Percentiles rank a stretch among this genome's conserved stretches.
phyloP scores from a whole-genome alignment of 2,888 invertebrate species.

The Poecilobothrus nobilitatus region DNA sequence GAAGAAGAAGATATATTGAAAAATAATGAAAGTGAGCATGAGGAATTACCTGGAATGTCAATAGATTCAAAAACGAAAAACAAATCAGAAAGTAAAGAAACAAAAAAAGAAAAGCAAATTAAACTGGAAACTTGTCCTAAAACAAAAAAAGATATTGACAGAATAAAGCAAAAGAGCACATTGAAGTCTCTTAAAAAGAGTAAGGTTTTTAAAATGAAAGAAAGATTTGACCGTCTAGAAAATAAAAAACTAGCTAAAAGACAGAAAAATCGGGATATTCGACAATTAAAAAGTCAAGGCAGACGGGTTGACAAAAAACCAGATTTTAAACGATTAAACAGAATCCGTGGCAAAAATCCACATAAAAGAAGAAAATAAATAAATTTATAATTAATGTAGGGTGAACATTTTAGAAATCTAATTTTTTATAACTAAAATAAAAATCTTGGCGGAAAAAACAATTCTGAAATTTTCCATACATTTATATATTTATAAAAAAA shows the following conservation, averaged over 20 bases:
- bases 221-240: conserved; percentile 57
- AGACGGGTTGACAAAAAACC: conserved; percentile 7
- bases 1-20: conserved; percentile 31
- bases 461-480: no score
- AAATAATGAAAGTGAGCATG: conserved; percentile 33
- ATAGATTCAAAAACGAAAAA: conserved; percentile 32
- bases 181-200: conserved; percentile 66
- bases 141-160: conserved; percentile 60
- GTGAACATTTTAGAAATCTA: no score
- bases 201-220: conserved; percentile 67
- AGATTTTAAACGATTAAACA: conserved; percentile 4
- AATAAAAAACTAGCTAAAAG: conserved; percentile 59
- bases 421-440: background rate
- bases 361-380: conserved; percentile 7
- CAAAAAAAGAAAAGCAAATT: conserved; percentile 23
- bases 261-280: conserved; percentile 30
- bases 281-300: conserved; percentile 8
- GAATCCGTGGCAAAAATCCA: conserved; percentile 9
- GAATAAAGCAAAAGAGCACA: conserved; percentile 60
- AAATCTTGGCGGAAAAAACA: background rate
- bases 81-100: conserved; percentile 31
- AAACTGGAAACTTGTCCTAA: conserved; percentile 11
- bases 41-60: conserved; percentile 47
- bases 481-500: no score
- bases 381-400: no score